Evolutionary conservation across 1,140 invertebrate species (phyloP).

Genomic region (Drosophila santomea): DNA sequence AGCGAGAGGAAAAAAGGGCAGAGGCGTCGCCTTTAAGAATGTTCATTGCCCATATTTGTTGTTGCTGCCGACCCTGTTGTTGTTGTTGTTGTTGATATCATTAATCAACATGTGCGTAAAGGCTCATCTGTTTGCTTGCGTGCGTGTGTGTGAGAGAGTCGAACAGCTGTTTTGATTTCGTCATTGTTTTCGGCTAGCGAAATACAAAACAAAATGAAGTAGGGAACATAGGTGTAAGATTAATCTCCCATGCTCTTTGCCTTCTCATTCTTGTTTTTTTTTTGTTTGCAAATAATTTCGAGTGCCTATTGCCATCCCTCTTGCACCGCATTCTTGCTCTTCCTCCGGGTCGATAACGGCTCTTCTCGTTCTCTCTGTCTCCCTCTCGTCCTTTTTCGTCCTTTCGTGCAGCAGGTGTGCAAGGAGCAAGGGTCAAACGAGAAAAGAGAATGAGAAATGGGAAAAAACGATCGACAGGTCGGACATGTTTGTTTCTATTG

Average conservation of each 20-base stretch:
- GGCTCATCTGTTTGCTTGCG: constrained; percentile 8
- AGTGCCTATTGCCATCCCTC: constrained; percentile 28
- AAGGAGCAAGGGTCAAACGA: background rate
- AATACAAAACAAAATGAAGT: constrained; percentile 6
- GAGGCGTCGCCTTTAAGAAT: constrained; percentile 22
- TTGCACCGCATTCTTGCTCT: constrained; percentile 33
- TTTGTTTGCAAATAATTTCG: constrained; percentile 34
- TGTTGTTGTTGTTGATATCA: constrained; percentile 36
- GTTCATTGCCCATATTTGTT: constrained; percentile 2
- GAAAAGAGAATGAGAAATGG: background rate
- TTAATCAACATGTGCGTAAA: constrained; percentile 52
- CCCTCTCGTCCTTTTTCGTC: constrained; percentile 31
- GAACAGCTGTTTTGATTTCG: constrained; percentile 57
- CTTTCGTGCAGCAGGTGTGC: constrained; percentile 43
- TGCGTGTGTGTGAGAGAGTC: constrained; percentile 4
- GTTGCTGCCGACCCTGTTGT: constrained; percentile 6
- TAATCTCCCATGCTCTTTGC: background rate
- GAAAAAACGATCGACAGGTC: background rate
- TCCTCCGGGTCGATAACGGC: constrained; percentile 36
- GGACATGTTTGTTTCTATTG: constrained; percentile 1
- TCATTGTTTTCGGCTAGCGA: constrained; percentile 33
- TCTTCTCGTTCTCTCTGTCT: constrained; percentile 20
- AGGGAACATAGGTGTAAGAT: background rate
- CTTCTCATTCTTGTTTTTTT: background rate
- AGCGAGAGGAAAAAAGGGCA: constrained; percentile 10